Evolutionary conservation across 2,113 vertebrate genomes (phyloP).

Genomic region (Fulica atra): DNA sequence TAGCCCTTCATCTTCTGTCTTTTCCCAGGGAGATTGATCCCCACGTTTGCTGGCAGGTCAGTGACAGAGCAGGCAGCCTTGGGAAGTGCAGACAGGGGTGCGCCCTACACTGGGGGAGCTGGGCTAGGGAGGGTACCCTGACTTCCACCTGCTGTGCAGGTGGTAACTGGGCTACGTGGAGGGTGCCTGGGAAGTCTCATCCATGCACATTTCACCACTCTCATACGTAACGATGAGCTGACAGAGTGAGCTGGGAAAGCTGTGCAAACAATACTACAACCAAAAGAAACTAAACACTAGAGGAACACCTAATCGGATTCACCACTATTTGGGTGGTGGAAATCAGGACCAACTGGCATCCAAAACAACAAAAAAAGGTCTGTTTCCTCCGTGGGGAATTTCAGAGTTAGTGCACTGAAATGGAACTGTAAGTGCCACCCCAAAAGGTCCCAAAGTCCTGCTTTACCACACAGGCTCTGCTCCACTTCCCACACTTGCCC

Average conservation of each 20-base stretch:
- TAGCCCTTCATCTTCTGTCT: neutral
- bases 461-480: neutral
- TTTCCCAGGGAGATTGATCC: neutral
- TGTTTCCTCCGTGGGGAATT: neutral
- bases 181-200: neutral
- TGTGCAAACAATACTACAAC: neutral
- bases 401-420: neutral
- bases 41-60: neutral
- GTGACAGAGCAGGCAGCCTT: neutral
- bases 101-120: neutral
- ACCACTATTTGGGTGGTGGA: neutral
- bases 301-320: neutral
- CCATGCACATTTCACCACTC: neutral
- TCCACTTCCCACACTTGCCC: neutral
- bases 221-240: fast-evolving
- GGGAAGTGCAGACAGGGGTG: fast-evolving
- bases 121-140: neutral
- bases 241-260: neutral
- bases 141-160: fast-evolving
- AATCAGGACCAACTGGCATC: neutral
- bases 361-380: neutral
- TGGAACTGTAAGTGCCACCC: neutral
- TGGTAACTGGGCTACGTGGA: neutral
- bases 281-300: neutral
- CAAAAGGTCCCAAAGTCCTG: neutral